Percentiles rank a stretch among this genome's conserved stretches.
Conservation (phyloP, 1,140 invertebrate genomes). For the Panonychus citri region DNA sequence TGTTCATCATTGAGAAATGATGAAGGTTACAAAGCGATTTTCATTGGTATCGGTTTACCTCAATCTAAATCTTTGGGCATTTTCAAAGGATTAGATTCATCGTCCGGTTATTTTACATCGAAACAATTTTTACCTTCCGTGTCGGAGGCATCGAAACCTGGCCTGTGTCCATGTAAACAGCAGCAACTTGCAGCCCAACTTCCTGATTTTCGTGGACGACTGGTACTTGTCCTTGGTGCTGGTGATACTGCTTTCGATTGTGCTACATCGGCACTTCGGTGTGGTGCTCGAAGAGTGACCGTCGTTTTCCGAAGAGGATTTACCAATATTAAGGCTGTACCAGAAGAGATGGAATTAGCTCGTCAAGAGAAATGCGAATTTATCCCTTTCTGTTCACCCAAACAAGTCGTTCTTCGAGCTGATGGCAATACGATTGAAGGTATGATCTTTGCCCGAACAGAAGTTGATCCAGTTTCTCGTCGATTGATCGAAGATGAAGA, state of each 20-base stretch:
- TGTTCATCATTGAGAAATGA: conserved; percentile 32
- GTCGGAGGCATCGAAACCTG: conserved; percentile 61
- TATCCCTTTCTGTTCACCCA: conserved; percentile 70
- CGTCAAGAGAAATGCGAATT: conserved; percentile 92
- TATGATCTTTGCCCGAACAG: conserved; percentile 19
- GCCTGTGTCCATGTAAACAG: conserved; percentile 22
- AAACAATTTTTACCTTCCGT: conserved; percentile 79
- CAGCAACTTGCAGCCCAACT: conserved; percentile 21
- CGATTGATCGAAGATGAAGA: conserved; percentile 56
- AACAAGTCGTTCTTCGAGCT: conserved; percentile 43
- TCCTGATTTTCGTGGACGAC: conserved; percentile 46
- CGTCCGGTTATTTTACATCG: conserved; percentile 81
- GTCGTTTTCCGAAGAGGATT: conserved; percentile 80
- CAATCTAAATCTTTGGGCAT: conserved; percentile 56
- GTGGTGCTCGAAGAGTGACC: conserved; percentile 72
- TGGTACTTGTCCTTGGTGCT: conserved; percentile 77
- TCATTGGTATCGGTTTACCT: conserved; percentile 82
- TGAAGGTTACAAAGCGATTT: conserved; percentile 47
- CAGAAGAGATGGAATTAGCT: conserved; percentile 87
- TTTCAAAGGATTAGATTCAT: conserved; percentile 47
- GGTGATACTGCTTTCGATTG: conserved; percentile 98
- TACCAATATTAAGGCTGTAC: conserved; percentile 78
- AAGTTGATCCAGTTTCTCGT: conserved; percentile 36
- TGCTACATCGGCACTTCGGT: conserved; percentile 82
- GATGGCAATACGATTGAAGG: conserved; percentile 22